A percentile compares a stretch with the other conserved stretches of the same genome.
phyloP scores from a whole-genome alignment of 2,797 vertebrate species.

The Mareca penelope region DNA sequence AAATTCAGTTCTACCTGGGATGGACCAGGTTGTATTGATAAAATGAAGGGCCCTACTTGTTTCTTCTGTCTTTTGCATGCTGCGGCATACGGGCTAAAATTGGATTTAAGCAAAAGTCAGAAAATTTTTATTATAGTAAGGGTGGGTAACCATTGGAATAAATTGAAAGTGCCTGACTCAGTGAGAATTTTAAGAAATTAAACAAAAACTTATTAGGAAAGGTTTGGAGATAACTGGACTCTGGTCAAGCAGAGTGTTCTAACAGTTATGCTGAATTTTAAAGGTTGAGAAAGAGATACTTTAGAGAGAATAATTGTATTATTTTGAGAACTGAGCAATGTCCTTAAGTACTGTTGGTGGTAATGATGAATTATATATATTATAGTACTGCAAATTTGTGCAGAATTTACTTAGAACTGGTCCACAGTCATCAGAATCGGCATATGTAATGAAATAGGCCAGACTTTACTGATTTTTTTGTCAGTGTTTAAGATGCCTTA shows the following conservation, averaged over 20 bases:
- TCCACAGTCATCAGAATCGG: background rate
- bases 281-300: conserved; percentile 8
- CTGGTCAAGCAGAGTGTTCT: background rate
- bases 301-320: background rate
- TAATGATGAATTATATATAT: background rate
- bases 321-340: background rate
- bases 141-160: background rate
- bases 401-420: background rate
- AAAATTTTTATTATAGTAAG: background rate
- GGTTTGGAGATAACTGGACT: background rate
- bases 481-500: background rate
- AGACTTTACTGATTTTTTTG: background rate
- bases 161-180: background rate
- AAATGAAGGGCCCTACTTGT: background rate
- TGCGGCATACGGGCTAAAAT: background rate
- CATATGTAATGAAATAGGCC: background rate
- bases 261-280: background rate
- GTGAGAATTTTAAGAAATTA: background rate
- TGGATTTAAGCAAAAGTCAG: background rate
- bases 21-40: background rate
- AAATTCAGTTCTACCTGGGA: background rate
- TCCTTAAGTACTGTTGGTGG: background rate
- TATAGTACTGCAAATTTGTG: background rate
- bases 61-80: background rate
- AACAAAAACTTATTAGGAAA: background rate